Evolutionary conservation across 2,113 vertebrate species (phyloP).

Genomic region (Spea multiplicata): DNA sequence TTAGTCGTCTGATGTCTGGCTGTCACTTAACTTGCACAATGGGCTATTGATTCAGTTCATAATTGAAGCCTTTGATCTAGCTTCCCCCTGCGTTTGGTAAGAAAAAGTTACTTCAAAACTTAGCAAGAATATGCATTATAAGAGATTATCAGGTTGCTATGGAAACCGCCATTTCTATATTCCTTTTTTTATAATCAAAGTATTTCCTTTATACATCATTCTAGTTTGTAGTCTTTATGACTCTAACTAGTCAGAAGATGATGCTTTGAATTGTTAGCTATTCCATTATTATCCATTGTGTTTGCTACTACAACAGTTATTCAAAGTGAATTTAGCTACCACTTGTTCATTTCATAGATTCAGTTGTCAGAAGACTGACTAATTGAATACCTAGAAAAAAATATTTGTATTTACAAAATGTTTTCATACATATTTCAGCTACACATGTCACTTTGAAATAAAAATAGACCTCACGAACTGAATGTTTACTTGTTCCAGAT

Average conservation of each 20-base stretch:
- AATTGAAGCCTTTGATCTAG: slow-evolving; percentile 19
- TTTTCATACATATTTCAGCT: too few species aligned
- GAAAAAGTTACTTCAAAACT: not conserved
- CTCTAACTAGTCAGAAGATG: not conserved
- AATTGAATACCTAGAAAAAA: too few species aligned
- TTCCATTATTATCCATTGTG: too few species aligned
- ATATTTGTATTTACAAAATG: too few species aligned
- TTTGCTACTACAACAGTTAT: too few species aligned
- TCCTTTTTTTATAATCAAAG: not conserved
- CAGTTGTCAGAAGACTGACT: too few species aligned
- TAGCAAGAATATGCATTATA: not conserved
- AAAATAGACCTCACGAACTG: too few species aligned
- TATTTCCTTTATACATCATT: not conserved
- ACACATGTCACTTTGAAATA: too few species aligned
- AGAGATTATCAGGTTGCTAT: not conserved
- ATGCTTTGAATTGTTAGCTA: not conserved
- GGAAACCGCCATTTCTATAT: not conserved
- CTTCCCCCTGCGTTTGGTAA: not conserved
- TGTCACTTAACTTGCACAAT: slow-evolving; percentile 22
- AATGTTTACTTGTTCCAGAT: too few species aligned
- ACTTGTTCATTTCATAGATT: too few species aligned
- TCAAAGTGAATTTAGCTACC: too few species aligned
- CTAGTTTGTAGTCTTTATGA: not conserved
- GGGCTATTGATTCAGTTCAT: slow-evolving; percentile 7
- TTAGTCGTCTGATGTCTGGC: not conserved